These are phyloP conservation scores for Limnephilus lunatus DNA, from an alignment of 2,888 invertebrate species.

Conservation along the genomic window DNA sequence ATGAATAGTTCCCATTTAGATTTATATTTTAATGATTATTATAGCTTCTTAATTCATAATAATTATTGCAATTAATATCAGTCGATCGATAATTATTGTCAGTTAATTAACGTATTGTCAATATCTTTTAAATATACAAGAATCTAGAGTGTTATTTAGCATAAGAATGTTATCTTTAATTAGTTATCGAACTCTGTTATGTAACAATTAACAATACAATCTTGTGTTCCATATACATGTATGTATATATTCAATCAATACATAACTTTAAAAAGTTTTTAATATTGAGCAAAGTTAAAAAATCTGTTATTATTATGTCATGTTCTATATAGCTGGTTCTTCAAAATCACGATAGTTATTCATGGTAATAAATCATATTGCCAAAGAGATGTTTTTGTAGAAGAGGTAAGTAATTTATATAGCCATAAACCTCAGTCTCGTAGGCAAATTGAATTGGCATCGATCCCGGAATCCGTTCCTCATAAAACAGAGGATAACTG, in stretches of 20 bases:
- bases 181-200: not conserved
- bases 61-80: not conserved
- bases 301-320: not conserved
- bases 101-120: not conserved
- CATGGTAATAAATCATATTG: not conserved
- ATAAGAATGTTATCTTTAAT: not conserved
- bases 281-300: not conserved
- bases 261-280: not conserved
- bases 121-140: not conserved
- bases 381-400: not conserved
- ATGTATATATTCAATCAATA: too few relatives aligned
- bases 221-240: too few relatives aligned
- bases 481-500: not conserved
- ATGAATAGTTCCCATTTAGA: not conserved
- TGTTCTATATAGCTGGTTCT: not conserved
- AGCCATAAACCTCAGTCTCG: not conserved
- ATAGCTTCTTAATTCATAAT: not conserved
- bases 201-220: not conserved
- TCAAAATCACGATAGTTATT: not conserved
- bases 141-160: not conserved
- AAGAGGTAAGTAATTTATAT: not conserved
- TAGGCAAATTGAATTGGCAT: not conserved
- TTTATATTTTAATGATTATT: not conserved
- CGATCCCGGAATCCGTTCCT: not conserved
- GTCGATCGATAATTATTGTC: not conserved